Evolutionary conservation across 2,888 invertebrate species (phyloP), one percentile per base, ranked within the genome.

Genomic region (Belgica antarctica): DNA sequence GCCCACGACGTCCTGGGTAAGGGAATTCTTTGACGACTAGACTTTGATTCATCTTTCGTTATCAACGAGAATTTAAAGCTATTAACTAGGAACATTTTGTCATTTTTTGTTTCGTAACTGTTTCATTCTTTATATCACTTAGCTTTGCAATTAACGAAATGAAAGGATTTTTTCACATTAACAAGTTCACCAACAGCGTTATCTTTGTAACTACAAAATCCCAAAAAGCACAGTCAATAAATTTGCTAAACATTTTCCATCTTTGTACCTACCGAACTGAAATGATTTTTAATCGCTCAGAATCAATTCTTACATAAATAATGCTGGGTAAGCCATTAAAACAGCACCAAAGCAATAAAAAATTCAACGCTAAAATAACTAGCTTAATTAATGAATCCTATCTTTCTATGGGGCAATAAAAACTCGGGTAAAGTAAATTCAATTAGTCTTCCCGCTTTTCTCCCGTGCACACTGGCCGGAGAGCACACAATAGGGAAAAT

Each of bases 401-500:
- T 59, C n/a, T 27, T 59, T 24, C 2, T n/a, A n/a, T n/a, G 27
- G 3, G 59, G 27, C 19, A 59, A 59, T 19, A 59, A 59, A 59
- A 59, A 59, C 25, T 22, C 22, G 27, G 52, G 15, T n/a, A 25
- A 65, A 65, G 34, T 65, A 65, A 46, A 65, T 65, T 65, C 63
- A 65, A 65, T 65, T 65, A 65, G 63, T 65, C 36, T 4, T 24
- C 24, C 22, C 24, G 22, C 22, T 57, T 24, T 15, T 57, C 5
- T 57, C 47, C 17, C 47, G 7, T 15, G 17, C 47, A n/a, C 17
- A 12, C 7, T 52, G 52, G 19, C 22, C 31, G n/a, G 17, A 17
- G 22, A 8, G 7, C 15, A 34, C 10, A 62, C 31, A 31, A 31
- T 31, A 52, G 28, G n/a, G 3, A 24, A 12, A 46, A 65, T 46